Percentiles rank a stretch among this genome's conserved stretches.
Conservation (phyloP, 2,888 invertebrate genomes). For the Scaptomyza cyrtandrae region DNA sequence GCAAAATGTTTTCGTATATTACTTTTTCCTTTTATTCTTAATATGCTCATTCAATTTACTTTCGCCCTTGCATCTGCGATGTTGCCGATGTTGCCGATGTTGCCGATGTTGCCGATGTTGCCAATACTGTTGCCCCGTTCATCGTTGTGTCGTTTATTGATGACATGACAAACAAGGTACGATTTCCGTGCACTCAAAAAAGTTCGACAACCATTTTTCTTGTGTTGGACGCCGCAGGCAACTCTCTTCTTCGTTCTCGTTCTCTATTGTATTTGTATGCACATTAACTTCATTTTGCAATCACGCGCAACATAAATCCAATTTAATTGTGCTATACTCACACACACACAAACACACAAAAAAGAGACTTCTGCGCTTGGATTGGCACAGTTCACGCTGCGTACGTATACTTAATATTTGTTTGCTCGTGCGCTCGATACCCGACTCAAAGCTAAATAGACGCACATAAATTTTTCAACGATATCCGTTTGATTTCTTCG, state of each 20-base stretch:
- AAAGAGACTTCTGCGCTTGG: constrained; percentile 31
- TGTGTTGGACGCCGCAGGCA: constrained; percentile 14
- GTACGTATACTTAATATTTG: constrained; percentile 75
- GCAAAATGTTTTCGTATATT: constrained; percentile 35
- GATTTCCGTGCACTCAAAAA: constrained; percentile 63
- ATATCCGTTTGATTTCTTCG: constrained; percentile 66
- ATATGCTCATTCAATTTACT: constrained; percentile 77
- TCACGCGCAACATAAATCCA: constrained; percentile 79
- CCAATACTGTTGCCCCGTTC: constrained; percentile 2
- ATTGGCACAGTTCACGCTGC: constrained; percentile 39
- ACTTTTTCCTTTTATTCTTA: constrained; percentile 53
- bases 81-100: neutral
- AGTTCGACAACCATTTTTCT: constrained; percentile 69
- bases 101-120: constrained; percentile 3
- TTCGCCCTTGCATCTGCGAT: constrained; percentile 13
- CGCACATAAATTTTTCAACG: constrained; percentile 69
- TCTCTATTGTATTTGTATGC: constrained; percentile 65
- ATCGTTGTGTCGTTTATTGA: constrained; percentile 68
- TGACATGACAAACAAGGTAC: constrained; percentile 80
- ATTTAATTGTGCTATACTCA: constrained; percentile 70
- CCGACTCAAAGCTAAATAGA: constrained; percentile 67
- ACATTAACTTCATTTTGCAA: constrained; percentile 77
- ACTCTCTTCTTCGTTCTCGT: constrained; percentile 4
- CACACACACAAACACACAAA: constrained; percentile 23
- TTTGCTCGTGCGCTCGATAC: constrained; percentile 60